These are phyloP conservation scores for Promerops cafer DNA, from an alignment of 2,113 vertebrate genomes.

Conservation along the genomic window DNA sequence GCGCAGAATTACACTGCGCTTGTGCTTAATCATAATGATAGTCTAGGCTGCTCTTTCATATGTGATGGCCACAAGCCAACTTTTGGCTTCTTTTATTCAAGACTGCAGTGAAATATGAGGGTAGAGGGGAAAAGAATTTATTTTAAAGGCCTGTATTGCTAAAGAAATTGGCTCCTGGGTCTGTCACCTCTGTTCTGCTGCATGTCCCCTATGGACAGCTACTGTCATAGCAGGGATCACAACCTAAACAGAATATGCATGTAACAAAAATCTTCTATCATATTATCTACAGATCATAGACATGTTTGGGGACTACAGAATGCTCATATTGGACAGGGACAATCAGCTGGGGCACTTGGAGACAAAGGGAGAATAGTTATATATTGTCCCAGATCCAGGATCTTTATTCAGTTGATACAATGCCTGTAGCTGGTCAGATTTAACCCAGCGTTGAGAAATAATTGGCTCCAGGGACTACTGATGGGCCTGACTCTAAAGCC, in stretches of 20 bases:
- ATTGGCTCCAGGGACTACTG: neutral
- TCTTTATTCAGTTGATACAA: neutral
- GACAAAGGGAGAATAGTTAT: neutral
- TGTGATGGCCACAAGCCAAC: neutral
- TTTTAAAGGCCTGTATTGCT: neutral
- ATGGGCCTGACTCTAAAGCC: neutral
- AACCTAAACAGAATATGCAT: neutral
- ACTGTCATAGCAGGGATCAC: neutral
- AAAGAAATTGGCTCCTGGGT: neutral
- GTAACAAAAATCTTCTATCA: neutral
- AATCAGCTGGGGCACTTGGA: neutral
- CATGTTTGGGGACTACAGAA: neutral
- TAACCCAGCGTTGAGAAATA: neutral
- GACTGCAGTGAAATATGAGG: neutral
- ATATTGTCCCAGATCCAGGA: neutral
- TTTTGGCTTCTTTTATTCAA: neutral
- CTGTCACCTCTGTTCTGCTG: neutral
- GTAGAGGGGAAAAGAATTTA: neutral
- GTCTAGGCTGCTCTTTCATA: neutral
- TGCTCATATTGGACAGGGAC: neutral
- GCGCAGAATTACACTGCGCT: neutral
- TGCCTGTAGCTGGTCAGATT: neutral
- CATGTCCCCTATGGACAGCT: rapidly evolving
- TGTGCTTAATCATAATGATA: neutral
- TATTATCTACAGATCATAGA: neutral